These are phyloP conservation scores for Psittacula derbiana DNA, from an alignment of 2,797 vertebrate genomes.

Conservation along the genomic window DNA sequence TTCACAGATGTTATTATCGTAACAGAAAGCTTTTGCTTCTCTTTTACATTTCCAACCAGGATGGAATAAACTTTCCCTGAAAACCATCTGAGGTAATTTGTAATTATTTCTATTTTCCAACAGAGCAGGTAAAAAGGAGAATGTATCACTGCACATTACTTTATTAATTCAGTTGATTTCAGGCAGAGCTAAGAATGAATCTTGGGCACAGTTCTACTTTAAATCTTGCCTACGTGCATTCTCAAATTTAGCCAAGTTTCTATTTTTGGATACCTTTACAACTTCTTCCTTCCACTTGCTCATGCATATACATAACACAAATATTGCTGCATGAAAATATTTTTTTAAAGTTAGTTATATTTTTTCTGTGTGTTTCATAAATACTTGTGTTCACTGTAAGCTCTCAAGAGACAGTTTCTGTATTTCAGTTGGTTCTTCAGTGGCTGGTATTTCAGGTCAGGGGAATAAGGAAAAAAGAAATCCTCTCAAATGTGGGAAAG, in stretches of 20 bases:
- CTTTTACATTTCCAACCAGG: background rate
- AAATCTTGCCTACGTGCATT: background rate
- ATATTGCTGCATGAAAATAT: background rate
- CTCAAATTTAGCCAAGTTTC: background rate
- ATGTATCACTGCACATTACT: background rate
- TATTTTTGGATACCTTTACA: background rate
- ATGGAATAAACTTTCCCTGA: background rate
- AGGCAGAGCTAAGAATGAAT: background rate
- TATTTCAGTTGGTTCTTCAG: background rate
- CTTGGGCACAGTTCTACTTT: background rate
- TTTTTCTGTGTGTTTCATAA: background rate
- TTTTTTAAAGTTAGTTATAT: background rate
- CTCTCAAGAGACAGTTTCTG: background rate
- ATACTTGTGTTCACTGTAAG: background rate
- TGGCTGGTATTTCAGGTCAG: background rate
- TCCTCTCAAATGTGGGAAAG: background rate
- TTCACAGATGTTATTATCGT: background rate
- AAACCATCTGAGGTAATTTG: background rate
- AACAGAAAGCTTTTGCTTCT: background rate
- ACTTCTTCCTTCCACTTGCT: background rate
- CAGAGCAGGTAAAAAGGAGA: background rate
- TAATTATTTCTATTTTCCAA: background rate
- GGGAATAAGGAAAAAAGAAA: background rate
- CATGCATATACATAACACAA: background rate
- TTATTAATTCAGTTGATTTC: background rate